Base-by-base conservation (phyloP, 2,797 vertebrate genomes). In the Heterohyrax brucei region DNA sequence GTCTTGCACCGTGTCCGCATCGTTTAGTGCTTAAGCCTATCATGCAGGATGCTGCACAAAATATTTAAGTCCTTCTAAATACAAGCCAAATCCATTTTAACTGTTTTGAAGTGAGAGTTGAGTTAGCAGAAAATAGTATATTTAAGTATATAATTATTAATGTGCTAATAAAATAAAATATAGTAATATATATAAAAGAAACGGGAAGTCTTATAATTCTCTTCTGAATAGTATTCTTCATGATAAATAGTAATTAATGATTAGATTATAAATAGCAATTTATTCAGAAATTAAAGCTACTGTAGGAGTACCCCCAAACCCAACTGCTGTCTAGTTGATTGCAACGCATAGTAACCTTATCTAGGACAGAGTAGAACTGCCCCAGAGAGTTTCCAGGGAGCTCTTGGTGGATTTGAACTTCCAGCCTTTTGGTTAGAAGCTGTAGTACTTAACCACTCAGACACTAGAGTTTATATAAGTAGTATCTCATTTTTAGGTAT, bases 51-150 rank as follows among this genome's bases (percentile, higher is more conserved):
- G 39, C 39, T 39, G 39, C 39, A 39, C 39, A 75, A 95, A 95
- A 88, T 89, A 56, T 64, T 96, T 89, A 78, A 44, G 91, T 92
- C 75, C 3, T 94, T 96, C 5, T 48, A 83, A 91, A 73, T 77
- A 59, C 61, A 77, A 88, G 62, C 39, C 76, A 78, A 78, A 93
- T 93, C 28, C 26, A 94, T 70, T 95, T 95, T 56, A 75, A n/a
- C 83, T 79, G n/a, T 91, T 95, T 84, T 66, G 8, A 94, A 95
- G 21, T 92, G 18, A 89, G 39, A 66, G 4, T 93, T 94, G 53
- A 24, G 24, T 85, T 95, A 77, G 24, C 76, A 93, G 22, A 84
- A 96, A 84, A 70, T 83, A 59, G 26, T 66, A 56, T 83, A 53
- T 66, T 53, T 85, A 44, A 50, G 13, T 72, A 76, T 85, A 48